phyloP scores from a whole-genome alignment of 2,888 invertebrate genomes.

The Nomada hirtipes region DNA sequence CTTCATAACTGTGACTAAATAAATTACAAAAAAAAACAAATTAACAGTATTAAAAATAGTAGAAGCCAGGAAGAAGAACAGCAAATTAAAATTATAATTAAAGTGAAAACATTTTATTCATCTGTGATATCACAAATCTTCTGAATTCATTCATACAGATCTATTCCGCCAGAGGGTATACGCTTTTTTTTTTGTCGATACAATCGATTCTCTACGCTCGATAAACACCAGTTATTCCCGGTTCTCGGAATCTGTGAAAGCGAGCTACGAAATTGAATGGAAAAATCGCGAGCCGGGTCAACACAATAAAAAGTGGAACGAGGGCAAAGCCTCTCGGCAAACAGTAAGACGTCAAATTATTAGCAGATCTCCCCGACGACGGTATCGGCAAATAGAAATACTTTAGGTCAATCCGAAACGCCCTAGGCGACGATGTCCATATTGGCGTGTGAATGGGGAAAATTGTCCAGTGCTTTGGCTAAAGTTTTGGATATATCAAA shows the following conservation, averaged over 20 bases:
- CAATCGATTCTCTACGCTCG: constrained; percentile 10
- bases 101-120: background rate
- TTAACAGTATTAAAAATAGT: background rate
- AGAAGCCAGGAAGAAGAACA: too few species aligned
- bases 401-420: constrained; percentile 74
- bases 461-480: background rate
- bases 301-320: constrained; percentile 71
- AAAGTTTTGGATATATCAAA: background rate
- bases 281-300: constrained; percentile 61
- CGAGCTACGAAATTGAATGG: constrained; percentile 52
- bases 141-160: background rate
- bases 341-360: constrained; percentile 76
- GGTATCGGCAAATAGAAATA: constrained; percentile 78
- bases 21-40: background rate
- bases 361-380: constrained; percentile 66
- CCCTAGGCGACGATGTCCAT: constrained; percentile 51
- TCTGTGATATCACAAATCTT: background rate
- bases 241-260: constrained; percentile 37
- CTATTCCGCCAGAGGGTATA: too few species aligned
- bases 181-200: background rate
- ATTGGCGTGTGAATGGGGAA: constrained; percentile 46
- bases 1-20: background rate
- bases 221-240: constrained; percentile 23
- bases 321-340: constrained; percentile 71
- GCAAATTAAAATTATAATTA: background rate